Percentiles rank a stretch among this genome's conserved stretches.
phyloP scores from a whole-genome alignment of 2,797 vertebrate species.

The Margarornis squamiger region DNA sequence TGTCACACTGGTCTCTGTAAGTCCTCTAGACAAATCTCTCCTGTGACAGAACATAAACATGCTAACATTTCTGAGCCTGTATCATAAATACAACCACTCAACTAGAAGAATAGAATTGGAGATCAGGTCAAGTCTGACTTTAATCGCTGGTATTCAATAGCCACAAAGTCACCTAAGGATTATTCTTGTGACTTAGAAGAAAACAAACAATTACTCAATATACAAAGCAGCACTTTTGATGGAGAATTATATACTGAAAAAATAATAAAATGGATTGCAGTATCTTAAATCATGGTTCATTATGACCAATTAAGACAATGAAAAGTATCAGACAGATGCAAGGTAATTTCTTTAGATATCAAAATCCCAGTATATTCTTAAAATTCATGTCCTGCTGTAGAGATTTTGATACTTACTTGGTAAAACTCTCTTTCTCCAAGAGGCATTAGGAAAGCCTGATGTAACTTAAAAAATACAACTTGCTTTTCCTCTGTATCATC shows the following conservation, averaged over 20 bases:
- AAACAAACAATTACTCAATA: background rate
- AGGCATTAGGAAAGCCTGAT: background rate
- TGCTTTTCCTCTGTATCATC: background rate
- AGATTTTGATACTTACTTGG: background rate
- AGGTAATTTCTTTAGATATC: background rate
- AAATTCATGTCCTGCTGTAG: background rate
- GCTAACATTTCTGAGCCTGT: background rate
- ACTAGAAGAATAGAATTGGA: background rate
- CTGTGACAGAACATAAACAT: background rate
- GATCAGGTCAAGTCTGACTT: background rate
- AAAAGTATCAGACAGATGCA: background rate
- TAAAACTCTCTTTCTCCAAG: background rate
- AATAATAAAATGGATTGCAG: background rate
- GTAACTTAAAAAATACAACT: background rate
- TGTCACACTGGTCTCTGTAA: background rate
- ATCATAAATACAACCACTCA: background rate
- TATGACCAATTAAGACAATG: background rate
- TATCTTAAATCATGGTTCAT: background rate
- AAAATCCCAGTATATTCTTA: background rate
- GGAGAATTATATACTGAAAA: background rate
- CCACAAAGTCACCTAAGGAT: background rate
- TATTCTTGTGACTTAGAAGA: background rate
- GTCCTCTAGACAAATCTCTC: background rate
- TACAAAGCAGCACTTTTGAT: rapidly evolving
- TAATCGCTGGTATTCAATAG: background rate